These are phyloP conservation scores for Gulo gulo DNA, from an alignment of 2,113 vertebrate genomes.

Conservation along the genomic window DNA sequence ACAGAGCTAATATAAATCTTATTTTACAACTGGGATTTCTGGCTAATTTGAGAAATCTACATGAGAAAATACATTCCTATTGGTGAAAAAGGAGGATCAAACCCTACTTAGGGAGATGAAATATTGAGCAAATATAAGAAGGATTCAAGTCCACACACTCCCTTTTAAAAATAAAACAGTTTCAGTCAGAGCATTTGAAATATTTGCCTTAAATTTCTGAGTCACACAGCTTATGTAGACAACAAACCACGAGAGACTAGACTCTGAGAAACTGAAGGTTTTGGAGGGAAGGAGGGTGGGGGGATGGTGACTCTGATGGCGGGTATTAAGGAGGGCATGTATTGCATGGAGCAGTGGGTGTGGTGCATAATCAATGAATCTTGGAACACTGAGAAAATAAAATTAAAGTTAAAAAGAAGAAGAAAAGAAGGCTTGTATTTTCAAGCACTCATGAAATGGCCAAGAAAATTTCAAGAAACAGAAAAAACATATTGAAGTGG, in stretches of 20 bases:
- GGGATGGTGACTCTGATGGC: too few species aligned
- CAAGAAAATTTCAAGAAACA: background rate
- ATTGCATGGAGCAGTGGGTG: too few species aligned
- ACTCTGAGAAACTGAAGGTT: too few species aligned
- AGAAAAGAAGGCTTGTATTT: background rate
- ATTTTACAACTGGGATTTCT: background rate
- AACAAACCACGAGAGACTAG: background rate
- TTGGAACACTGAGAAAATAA: too few species aligned
- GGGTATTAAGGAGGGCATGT: too few species aligned
- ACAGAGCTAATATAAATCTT: background rate
- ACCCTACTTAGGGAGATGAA: background rate
- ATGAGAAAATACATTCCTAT: background rate
- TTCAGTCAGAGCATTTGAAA: background rate
- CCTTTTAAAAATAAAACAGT: background rate
- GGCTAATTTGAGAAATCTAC: background rate
- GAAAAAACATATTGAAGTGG: background rate
- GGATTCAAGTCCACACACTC: background rate
- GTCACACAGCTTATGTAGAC: background rate
- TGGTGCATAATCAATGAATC: too few species aligned
- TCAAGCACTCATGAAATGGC: background rate
- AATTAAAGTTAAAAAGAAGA: too few species aligned
- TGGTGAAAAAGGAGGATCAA: background rate
- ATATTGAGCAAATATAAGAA: background rate
- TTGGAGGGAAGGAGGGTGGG: too few species aligned
- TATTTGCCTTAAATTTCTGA: conserved; percentile 44